A percentile compares a stretch with the other conserved stretches of the same genome.
Conservation (phyloP, 2,797 vertebrate genomes). For the Rhinichthys osculus region DNA sequence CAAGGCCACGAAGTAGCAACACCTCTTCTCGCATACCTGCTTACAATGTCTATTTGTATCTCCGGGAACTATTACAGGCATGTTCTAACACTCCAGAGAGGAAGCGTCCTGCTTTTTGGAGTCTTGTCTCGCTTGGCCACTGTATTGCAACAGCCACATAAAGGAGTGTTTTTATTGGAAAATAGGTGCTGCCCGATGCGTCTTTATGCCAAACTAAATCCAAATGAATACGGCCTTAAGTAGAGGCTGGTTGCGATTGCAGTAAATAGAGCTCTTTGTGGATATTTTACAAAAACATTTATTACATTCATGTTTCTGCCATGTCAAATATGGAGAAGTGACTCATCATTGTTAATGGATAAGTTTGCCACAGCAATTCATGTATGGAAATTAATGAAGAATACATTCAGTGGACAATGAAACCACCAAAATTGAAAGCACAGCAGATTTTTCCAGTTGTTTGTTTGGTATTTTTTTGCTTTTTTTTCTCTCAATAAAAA, state of each 20-base stretch:
- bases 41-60: slow-evolving; percentile 50
- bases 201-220: slow-evolving; percentile 55
- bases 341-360: slow-evolving; percentile 33
- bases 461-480: too few species aligned
- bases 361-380: not conserved
- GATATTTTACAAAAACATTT: slow-evolving; percentile 58
- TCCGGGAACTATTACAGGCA: slow-evolving; percentile 28
- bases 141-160: slow-evolving; percentile 58
- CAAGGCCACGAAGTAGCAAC: slow-evolving; percentile 23
- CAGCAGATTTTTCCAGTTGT: not conserved
- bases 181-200: slow-evolving; percentile 44
- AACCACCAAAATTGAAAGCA: slow-evolving; percentile 23
- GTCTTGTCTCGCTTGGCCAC: slow-evolving; percentile 56
- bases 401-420: not conserved
- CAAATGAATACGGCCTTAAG: slow-evolving; percentile 52
- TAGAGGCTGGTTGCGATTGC: slow-evolving; percentile 49
- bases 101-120: slow-evolving; percentile 61
- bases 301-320: slow-evolving; percentile 59
- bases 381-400: not conserved
- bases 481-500: not conserved
- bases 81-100: slow-evolving; percentile 52
- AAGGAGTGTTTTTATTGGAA: slow-evolving; percentile 62
- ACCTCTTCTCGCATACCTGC: slow-evolving; percentile 31
- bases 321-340: slow-evolving; percentile 48
- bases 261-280: slow-evolving; percentile 64